Conservation (phyloP, 2,113 vertebrate species). For the Stegastes partitus region DNA sequence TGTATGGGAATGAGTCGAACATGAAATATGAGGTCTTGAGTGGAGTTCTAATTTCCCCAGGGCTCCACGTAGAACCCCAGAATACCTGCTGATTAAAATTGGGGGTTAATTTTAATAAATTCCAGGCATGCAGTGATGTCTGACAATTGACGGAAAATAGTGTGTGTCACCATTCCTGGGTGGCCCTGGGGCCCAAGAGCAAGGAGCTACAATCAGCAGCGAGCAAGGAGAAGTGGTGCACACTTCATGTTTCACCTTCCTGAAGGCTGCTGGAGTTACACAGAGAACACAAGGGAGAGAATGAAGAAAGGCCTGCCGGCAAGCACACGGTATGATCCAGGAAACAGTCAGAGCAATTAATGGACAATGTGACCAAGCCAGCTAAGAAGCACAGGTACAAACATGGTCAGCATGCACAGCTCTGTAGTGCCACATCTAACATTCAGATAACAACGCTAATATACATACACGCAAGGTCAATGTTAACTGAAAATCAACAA, state of each 20-base stretch:
- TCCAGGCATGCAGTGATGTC: slow-evolving; percentile 22
- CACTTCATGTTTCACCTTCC: slow-evolving; percentile 12
- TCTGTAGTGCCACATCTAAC: not conserved
- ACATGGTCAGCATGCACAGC: not conserved
- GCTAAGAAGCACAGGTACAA: slow-evolving; percentile 11
- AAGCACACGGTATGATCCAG: not conserved
- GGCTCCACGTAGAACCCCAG: slow-evolving; percentile 16
- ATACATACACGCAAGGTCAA: not conserved
- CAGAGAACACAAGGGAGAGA: not conserved
- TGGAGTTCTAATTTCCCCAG: slow-evolving; percentile 42
- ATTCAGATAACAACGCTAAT: not conserved
- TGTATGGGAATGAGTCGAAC: slow-evolving; percentile 28
- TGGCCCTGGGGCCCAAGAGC: not conserved
- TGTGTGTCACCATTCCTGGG: not conserved
- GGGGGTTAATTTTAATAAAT: slow-evolving; percentile 27
- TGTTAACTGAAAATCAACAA: not conserved
- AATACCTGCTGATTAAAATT: slow-evolving; percentile 42
- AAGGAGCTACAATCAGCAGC: slow-evolving; percentile 13
- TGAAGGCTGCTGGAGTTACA: not conserved
- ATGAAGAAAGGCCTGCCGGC: not conserved
- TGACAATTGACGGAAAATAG: slow-evolving; percentile 40
- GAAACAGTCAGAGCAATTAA: slow-evolving; percentile 1
- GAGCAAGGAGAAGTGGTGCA: not conserved
- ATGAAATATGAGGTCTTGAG: slow-evolving; percentile 57
- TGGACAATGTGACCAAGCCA: slow-evolving; percentile 7